Evolutionary conservation across 2,888 invertebrate species (phyloP), one percentile per base, ranked within the genome.

Genomic region (Cotesia congregata): DNA sequence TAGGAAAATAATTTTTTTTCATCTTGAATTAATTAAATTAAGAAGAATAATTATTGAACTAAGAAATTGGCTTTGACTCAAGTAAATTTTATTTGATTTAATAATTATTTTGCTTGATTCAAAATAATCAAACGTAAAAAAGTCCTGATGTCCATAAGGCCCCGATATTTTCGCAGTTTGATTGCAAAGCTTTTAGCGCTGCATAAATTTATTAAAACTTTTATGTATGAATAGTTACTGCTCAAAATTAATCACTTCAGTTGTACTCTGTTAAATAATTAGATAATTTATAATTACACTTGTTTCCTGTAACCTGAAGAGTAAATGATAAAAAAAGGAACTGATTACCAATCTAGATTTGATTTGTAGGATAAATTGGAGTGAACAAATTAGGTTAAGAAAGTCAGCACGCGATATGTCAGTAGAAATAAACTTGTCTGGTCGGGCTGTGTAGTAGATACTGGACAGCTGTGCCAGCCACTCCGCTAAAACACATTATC

Each of bases 401-500:
- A 74, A 68, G 40, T 59, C 20, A 64, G 60, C 74, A 77, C 74
- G 77, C 74, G 65, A 77, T 30, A 30, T 77, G 69, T 77, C 77
- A 77, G 74, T 70, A 41, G 41, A 77, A 77, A 74, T 73, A 69
- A 64, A 74, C 74, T 77, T 41, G 72, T 17, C 20, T 15, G 50
- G 41, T 59, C 65, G 17, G 65, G 6, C 59, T 20, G 39, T 9
- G 15, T 38, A 70, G 65, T 12, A 65, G 20, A 65, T 65, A 65
- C 65, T 65, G 38, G 38, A 38, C 65, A 65, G 65, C 65, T 65
- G 65, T 65, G 65, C 30, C 30, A 38, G 30, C 17, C 62, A 65
- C 65, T 30, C 30, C 30, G 30, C 65, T 30, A 30, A 12, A 38
- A 65, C 12, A 30, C 12, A 60, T 68, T 40, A 68, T 68, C 68